Evolutionary conservation across 2,797 vertebrate species (phyloP), one percentile per base, ranked within the genome.

Genomic region (Crenuchus spilurus): DNA sequence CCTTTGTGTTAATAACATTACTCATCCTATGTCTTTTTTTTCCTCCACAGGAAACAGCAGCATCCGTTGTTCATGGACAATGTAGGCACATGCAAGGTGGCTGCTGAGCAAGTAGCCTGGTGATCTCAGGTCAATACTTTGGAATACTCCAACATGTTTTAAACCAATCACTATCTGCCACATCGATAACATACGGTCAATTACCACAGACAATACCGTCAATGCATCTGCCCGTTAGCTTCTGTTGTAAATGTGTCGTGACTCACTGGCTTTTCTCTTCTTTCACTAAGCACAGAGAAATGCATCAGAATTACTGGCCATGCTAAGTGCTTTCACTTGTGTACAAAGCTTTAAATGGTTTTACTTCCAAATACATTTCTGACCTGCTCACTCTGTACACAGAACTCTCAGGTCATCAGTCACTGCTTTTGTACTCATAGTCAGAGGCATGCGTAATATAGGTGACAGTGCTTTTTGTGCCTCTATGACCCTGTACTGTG

Each of bases 11-110:
- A 24, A 58, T 49, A 35, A 42, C 18, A 42, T 13, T 2, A 30
- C 52, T 44, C 7, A 20, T 42, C 41, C 61, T 14, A 51, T 33
- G 30, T 10, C 10, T 24, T 2, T 55, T 69, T 78, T 64, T 33
- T 24, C 14, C 60, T 52, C 33, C 33, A 10, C n/a, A 33, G 42
- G 55, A 69, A 46, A 30, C 22, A 28, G 48, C 70, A 49, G 71
- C 31, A 13, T 30, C 48, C 46, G 20, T 35, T 68, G 52, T 66
- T 58, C 42, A 2, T 10, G 28, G 31, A 44, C 51, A 42, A 63
- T 57, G 30, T 11, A 6, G 18, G 1, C 14, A 8, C 26, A 52
- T 20, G 20, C 26, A 60, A 10, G 35, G 16, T 24, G 60, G 18
- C 42, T 41, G 11, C 48, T 8, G 58, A 35, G 10, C 28, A 31